These are phyloP conservation scores for Poeciliopsis infans DNA, from an alignment of 2,797 vertebrate genomes.

Conservation along the genomic window DNA sequence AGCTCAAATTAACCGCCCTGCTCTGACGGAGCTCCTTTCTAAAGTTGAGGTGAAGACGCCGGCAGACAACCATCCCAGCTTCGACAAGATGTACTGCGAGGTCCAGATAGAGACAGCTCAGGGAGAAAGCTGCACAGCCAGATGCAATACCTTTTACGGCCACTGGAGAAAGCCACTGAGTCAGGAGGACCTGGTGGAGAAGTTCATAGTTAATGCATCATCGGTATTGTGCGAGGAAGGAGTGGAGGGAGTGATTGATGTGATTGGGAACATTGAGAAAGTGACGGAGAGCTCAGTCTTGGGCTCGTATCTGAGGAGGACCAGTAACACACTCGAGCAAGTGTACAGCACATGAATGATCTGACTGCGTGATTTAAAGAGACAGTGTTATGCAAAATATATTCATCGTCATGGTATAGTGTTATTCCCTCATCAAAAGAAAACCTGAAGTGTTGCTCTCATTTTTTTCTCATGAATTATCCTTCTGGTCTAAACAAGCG, in stretches of 20 bases:
- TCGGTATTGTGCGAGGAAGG: slow-evolving; percentile 73
- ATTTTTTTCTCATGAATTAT: too few relatives aligned
- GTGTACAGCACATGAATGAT: background rate
- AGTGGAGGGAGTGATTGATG: slow-evolving; percentile 80
- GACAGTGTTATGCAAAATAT: too few relatives aligned
- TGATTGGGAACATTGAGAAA: slow-evolving; percentile 82
- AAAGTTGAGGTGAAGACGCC: slow-evolving; percentile 85
- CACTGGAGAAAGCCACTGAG: slow-evolving; percentile 93
- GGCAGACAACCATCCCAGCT: slow-evolving; percentile 86
- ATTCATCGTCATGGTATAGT: too few relatives aligned
- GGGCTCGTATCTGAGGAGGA: slow-evolving; percentile 79
- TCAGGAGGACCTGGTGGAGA: slow-evolving; percentile 84
- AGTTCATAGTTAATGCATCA: slow-evolving; percentile 85
- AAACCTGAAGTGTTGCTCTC: too few relatives aligned
- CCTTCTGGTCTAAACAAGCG: too few relatives aligned
- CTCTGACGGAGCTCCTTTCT: slow-evolving; percentile 79
- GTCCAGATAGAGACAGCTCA: slow-evolving; percentile 72
- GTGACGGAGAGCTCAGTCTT: slow-evolving; percentile 79
- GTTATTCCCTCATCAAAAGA: too few relatives aligned
- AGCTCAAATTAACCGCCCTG: slow-evolving; percentile 70
- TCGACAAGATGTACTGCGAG: slow-evolving; percentile 89
- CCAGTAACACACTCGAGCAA: background rate
- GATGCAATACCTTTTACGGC: slow-evolving; percentile 89
- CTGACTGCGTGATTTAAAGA: slow-evolving; percentile 3
- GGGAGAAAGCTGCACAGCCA: slow-evolving; percentile 55